A percentile compares a stretch with the other conserved stretches of the same genome.
phyloP scores from a whole-genome alignment of 2,888 invertebrate species.

The Platycnemis pennipes region DNA sequence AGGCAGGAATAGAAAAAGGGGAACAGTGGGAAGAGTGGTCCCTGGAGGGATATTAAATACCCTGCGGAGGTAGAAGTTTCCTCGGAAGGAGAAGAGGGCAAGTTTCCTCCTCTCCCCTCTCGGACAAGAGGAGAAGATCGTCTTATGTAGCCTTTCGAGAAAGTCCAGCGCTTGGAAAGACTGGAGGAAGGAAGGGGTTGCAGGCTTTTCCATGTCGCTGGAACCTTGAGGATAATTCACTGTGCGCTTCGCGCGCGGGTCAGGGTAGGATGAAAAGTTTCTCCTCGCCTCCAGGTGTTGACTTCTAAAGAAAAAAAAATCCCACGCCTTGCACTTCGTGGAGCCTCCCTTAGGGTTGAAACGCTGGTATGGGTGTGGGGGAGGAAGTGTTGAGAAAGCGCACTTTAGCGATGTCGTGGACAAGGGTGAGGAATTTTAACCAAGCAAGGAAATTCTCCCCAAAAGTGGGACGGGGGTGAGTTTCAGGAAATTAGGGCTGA shows the following conservation, averaged over 20 bases:
- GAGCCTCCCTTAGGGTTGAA: no score
- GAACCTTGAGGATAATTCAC: neutral
- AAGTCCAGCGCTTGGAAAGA: neutral
- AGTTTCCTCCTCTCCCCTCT: neutral
- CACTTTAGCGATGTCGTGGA: no score
- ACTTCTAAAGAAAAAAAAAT: neutral
- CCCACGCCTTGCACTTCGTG: no score
- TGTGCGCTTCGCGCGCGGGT: neutral
- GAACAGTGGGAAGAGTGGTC: neutral
- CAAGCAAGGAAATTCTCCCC: no score
- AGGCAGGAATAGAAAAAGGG: neutral
- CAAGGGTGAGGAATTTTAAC: no score
- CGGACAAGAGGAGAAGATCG: neutral
- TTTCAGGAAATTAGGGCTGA: no score
- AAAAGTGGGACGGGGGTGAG: no score
- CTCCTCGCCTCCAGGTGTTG: neutral
- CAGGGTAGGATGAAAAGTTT: neutral
- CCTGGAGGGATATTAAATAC: neutral
- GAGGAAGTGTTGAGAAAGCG: no score
- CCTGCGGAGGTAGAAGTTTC: neutral
- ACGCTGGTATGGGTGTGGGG: no score
- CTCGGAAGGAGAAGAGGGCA: neutral
- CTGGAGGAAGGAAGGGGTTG: neutral
- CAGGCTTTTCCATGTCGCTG: neutral
- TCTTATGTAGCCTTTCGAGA: neutral